phyloP scores from a whole-genome alignment of 2,797 vertebrate genomes.

The Sebastes cheni region DNA sequence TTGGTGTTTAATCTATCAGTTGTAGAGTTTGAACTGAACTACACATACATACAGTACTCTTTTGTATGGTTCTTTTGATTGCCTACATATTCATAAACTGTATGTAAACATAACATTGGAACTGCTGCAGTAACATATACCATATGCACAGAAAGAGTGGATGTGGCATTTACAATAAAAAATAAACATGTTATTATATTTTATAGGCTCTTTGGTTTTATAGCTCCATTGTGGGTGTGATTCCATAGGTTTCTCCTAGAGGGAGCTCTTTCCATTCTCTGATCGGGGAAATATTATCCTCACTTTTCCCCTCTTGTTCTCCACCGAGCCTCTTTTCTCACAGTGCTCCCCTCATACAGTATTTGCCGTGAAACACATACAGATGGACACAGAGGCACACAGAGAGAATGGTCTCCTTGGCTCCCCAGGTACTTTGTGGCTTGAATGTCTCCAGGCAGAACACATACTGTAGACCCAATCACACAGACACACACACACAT shows the following conservation, averaged over 20 bases:
- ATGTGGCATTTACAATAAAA: neutral
- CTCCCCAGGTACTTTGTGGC: conserved; percentile 76
- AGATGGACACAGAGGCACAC: neutral
- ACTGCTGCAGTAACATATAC: neutral
- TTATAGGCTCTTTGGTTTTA: neutral
- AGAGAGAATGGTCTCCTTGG: conserved; percentile 77
- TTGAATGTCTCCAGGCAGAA: conserved; percentile 46
- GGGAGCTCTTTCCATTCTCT: conserved; percentile 37
- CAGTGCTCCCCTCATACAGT: neutral
- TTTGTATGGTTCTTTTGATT: neutral
- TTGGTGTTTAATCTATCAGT: neutral
- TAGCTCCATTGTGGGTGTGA: neutral
- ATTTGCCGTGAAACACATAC: neutral
- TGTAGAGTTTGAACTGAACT: neutral
- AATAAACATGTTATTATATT: neutral
- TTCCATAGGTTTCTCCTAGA: conserved; percentile 28
- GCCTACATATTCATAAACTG: neutral
- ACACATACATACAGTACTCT: neutral
- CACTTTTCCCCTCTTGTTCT: neutral
- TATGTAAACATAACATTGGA: neutral
- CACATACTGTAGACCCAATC: conserved; percentile 11
- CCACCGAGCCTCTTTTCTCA: conserved; percentile 7
- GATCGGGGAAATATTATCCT: neutral
- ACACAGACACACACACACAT: neutral
- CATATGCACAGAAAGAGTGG: neutral